phyloP scores from a whole-genome alignment of 1,140 invertebrate genomes.

The Littorina saxatilis region DNA sequence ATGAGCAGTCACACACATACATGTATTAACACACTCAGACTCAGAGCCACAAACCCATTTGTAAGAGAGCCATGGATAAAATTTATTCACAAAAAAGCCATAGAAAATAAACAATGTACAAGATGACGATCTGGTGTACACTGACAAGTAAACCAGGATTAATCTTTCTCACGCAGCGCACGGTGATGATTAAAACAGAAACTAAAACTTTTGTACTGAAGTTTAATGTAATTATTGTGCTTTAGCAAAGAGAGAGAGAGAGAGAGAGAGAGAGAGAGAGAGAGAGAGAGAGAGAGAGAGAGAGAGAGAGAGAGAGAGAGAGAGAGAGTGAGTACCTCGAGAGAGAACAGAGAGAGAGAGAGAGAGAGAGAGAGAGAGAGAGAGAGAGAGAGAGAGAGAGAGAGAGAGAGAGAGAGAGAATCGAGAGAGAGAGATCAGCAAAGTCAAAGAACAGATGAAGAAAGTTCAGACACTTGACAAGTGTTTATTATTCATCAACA shows the following conservation, averaged over 20 bases:
- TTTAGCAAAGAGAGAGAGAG: not conserved
- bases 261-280: not conserved
- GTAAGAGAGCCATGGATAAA: conserved; percentile 22
- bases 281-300: not conserved
- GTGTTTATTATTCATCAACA: too few species aligned
- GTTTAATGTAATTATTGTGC: not conserved
- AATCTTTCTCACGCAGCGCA: not conserved
- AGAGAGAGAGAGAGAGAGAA: not conserved
- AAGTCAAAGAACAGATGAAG: too few species aligned
- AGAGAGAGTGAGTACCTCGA: not conserved
- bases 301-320: not conserved
- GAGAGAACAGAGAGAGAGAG: not conserved
- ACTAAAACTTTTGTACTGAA: not conserved
- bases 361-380: too few species aligned
- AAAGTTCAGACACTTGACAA: too few species aligned
- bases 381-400: not conserved
- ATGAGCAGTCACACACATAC: too few species aligned
- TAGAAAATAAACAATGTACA: conserved; percentile 10
- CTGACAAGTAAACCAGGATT: too few species aligned
- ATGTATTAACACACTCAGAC: not conserved
- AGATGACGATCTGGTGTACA: not conserved
- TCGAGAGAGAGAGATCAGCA: not conserved
- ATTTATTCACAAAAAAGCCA: conserved; percentile 20
- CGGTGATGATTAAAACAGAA: not conserved
- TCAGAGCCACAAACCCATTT: not conserved